A percentile compares a stretch with the other conserved stretches of the same genome.
Evolutionary conservation across 2,888 invertebrate genomes (phyloP).

Genomic region (Cenopis cana): DNA sequence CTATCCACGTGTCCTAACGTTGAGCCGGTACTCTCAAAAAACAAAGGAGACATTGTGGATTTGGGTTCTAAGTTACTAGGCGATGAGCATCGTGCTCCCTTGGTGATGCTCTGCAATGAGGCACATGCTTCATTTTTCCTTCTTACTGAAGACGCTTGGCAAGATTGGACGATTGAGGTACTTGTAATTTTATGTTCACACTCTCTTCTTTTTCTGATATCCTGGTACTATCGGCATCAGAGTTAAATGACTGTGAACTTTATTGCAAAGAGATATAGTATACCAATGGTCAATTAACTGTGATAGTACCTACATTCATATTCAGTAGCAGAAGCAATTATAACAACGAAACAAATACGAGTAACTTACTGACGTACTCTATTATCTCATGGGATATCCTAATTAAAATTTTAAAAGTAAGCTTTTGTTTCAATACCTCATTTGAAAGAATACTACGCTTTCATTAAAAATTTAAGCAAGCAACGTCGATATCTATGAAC

Average conservation of each 20-base stretch:
- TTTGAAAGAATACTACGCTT: not conserved
- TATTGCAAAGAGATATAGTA: no score
- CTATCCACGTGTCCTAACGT: no score
- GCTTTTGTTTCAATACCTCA: not conserved
- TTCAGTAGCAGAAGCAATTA: not conserved
- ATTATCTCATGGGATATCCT: no score
- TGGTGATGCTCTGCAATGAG: constrained; percentile 58
- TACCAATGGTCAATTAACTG: no score
- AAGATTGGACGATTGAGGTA: constrained; percentile 59
- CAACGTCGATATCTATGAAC: not conserved
- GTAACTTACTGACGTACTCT: no score
- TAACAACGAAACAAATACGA: not conserved
- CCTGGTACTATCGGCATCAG: not conserved
- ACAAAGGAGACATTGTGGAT: constrained; percentile 60
- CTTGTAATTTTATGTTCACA: constrained; percentile 36
- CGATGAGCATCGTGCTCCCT: constrained; percentile 59
- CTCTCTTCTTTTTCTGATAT: not conserved
- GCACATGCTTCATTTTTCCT: constrained; percentile 67
- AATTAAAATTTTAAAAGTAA: no score
- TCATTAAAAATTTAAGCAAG: not conserved
- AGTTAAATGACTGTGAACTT: not conserved
- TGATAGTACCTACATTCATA: not conserved
- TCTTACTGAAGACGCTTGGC: constrained; percentile 70
- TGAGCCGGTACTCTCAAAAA: not conserved
- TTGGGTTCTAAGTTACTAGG: constrained; percentile 71